These are phyloP conservation scores for Dicerorhinus sumatrensis DNA, from an alignment of 2,113 vertebrate species.

Conservation along the genomic window DNA sequence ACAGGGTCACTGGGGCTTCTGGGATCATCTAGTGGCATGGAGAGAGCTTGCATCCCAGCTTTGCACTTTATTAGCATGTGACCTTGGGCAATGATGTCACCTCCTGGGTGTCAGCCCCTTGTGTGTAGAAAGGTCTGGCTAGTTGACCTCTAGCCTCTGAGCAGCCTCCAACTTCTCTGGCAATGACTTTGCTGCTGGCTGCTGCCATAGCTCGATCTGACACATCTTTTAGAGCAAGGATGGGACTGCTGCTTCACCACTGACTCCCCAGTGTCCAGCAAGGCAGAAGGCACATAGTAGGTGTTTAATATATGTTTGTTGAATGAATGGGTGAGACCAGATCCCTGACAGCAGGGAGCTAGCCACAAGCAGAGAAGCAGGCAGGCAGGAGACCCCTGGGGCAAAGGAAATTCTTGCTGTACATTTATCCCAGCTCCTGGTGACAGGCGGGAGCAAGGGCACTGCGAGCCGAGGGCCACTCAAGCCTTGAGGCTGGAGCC, in stretches of 20 bases:
- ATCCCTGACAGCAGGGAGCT: not conserved
- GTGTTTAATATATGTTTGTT: not conserved
- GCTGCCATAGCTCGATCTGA: fast-evolving
- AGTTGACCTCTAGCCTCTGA: not conserved
- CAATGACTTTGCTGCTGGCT: not conserved
- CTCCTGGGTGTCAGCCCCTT: not conserved
- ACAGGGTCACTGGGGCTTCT: not conserved
- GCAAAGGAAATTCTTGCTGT: not conserved
- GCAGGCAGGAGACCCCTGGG: not conserved
- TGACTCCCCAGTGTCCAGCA: not conserved
- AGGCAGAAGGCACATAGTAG: not conserved
- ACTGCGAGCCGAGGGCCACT: not conserved
- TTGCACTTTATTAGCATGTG: not conserved
- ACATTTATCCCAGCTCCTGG: not conserved
- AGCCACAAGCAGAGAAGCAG: not conserved
- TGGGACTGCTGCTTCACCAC: not conserved
- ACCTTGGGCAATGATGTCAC: not conserved
- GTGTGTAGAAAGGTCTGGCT: not conserved
- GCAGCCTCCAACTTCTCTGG: not conserved
- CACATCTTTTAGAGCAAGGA: not conserved
- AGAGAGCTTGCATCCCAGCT: not conserved
- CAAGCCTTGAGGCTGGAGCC: not conserved
- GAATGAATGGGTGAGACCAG: not conserved
- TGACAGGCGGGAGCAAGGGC: not conserved
- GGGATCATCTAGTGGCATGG: not conserved